Base-by-base conservation (phyloP, 2,888 invertebrate species). In the Aporophyla lueneburgensis region DNA sequence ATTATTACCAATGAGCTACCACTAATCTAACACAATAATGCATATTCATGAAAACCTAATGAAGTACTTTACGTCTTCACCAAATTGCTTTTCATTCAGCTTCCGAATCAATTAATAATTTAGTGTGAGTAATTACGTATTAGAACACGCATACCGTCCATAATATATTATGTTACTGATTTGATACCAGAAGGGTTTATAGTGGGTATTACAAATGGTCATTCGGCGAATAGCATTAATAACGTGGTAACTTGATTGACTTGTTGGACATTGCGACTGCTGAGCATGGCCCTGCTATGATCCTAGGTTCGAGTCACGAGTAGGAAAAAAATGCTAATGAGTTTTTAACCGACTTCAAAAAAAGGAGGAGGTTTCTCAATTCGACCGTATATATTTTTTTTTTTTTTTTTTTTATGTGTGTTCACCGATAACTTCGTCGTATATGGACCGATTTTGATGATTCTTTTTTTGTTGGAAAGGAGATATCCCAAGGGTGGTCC, bases 81-180 rank as follows among this genome's bases (percentile, higher is more conserved):
- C 14, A 62, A 75, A 80, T 78, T 63, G 67, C 51, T 83, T 83
- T 78, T 56, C 72, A 75, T 73, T 69, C 56, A 73, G 53, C 63
- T 67, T 70, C 27, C 7, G 12, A 68, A 56, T 51, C 46, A 69
- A 61, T 69, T 53, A 43, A 58, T 74, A 33, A 75, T 75, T 59
- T n/a, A 49, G 27, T 3, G 12, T 33, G n/a, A 33, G 14, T 51
- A 19, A 68, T 62, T 54, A 46, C 58, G 51, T 56, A 56, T 69
- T 51, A 53, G 19, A 51, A 40, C 43, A 58, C n/a, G 21, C 0
- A 19, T 66, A 51, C 14, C 27, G 40, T 14, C 5, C 53, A 46
- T 59, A n/a, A 43, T 43, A 43, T 19, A 49, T 4, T 46, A 61
- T 27, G 49, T 19, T n/a, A 54, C 24, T 49, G 65, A 19, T 43